Evolutionary conservation across 2,797 vertebrate species (phyloP).

Genomic region (Pampus argenteus): DNA sequence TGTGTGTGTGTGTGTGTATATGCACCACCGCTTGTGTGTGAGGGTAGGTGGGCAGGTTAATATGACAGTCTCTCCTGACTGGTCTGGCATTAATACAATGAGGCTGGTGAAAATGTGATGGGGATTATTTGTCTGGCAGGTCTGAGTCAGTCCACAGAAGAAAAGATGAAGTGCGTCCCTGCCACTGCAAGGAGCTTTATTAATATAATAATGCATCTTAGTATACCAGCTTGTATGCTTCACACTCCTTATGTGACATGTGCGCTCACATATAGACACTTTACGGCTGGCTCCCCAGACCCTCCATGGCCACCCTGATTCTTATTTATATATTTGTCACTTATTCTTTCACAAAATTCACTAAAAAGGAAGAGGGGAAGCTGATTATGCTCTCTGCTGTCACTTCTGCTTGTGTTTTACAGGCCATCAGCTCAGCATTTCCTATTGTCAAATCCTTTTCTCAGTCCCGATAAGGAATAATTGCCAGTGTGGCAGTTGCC

Average conservation of each 20-base stretch:
- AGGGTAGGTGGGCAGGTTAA: conserved; percentile 36
- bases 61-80: conserved; percentile 38
- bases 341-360: conserved; percentile 46
- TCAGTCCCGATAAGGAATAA: conserved; percentile 78
- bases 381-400: conserved; percentile 62
- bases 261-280: neutral
- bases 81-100: conserved; percentile 45
- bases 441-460: conserved; percentile 70
- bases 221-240: conserved; percentile 38
- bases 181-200: conserved; percentile 56
- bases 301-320: neutral
- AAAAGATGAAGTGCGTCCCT: conserved; percentile 42
- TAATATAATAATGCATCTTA: conserved; percentile 67
- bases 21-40: conserved; percentile 1
- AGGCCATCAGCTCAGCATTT: conserved; percentile 69
- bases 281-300: neutral
- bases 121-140: conserved; percentile 65
- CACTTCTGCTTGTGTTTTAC: conserved; percentile 60
- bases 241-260: conserved; percentile 19
- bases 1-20: conserved; percentile 24
- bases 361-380: conserved; percentile 43
- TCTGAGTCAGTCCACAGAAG: conserved; percentile 55
- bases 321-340: conserved; percentile 59
- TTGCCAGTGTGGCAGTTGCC: conserved; percentile 71
- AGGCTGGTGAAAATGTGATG: conserved; percentile 55